These are phyloP conservation scores for Siniperca undulata DNA, from an alignment of 2,797 vertebrate genomes.

Conservation along the genomic window DNA sequence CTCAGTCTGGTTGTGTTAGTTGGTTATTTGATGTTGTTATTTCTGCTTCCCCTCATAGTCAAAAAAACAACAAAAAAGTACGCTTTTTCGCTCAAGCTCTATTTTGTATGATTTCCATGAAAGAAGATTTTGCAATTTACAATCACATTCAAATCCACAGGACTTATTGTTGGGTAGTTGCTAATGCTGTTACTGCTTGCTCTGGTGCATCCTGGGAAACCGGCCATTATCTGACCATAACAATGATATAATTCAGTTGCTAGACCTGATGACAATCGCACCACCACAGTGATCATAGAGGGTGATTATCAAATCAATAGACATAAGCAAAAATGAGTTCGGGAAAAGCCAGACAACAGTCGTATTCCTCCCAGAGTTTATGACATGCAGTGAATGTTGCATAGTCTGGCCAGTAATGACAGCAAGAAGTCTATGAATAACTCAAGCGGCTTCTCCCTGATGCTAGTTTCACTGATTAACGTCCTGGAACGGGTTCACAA, in stretches of 20 bases:
- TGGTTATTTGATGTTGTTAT: conserved; percentile 17
- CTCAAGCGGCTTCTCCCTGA: conserved; percentile 23
- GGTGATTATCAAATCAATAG: conserved; percentile 63
- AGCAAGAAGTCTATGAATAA: conserved; percentile 54
- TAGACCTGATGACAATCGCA: conserved; percentile 49
- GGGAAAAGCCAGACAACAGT: conserved; percentile 34
- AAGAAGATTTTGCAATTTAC: neutral
- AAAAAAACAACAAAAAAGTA: conserved; percentile 6
- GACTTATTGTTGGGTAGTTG: neutral
- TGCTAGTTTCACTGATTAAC: conserved; percentile 49
- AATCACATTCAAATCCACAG: conserved; percentile 3
- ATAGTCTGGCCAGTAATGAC: conserved; percentile 59
- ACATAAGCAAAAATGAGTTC: conserved; percentile 45
- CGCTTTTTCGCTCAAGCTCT: neutral
- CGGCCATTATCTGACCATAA: conserved; percentile 44
- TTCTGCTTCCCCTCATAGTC: conserved; percentile 11
- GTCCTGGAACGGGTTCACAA: conserved; percentile 44
- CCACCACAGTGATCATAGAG: conserved; percentile 38
- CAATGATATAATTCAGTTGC: conserved; percentile 40
- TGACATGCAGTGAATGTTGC: conserved; percentile 47
- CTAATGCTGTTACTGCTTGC: neutral
- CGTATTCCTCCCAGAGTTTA: conserved; percentile 47
- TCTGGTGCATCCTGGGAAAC: conserved; percentile 41
- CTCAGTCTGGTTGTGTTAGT: conserved; percentile 12
- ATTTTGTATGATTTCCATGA: conserved; percentile 11